Conservation (phyloP, 2,113 vertebrate genomes). For the Barnardius zonarius region DNA sequence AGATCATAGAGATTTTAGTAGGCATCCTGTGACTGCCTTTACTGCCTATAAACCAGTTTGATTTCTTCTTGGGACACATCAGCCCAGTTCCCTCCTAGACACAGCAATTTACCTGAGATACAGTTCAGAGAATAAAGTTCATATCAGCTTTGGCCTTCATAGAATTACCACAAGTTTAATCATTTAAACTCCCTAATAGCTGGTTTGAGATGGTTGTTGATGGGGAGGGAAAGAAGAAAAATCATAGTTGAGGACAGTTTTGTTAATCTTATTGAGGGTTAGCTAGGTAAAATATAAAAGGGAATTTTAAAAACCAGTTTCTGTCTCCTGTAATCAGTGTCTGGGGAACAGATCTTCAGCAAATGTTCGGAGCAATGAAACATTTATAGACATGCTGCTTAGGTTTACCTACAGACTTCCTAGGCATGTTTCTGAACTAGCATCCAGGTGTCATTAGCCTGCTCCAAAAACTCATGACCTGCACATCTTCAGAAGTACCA, state of each 20-base stretch:
- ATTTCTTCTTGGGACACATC: not conserved
- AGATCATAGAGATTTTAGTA: not conserved
- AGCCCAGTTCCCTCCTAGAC: not conserved
- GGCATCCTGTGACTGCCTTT: not conserved
- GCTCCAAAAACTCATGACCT: not conserved
- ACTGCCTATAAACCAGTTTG: not conserved
- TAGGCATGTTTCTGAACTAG: not conserved
- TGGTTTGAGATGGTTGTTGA: not conserved
- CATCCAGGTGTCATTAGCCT: not conserved
- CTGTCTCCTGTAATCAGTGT: not conserved
- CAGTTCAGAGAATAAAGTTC: not conserved
- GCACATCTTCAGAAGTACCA: not conserved
- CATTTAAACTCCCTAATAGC: not conserved
- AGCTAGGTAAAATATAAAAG: slow-evolving; percentile 10
- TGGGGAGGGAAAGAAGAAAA: not conserved
- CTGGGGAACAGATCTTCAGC: not conserved
- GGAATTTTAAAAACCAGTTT: slow-evolving; percentile 1
- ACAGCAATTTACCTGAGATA: not conserved
- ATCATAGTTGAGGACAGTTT: not conserved
- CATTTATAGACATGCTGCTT: not conserved
- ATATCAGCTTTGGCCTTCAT: not conserved
- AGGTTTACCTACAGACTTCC: slow-evolving; percentile 23
- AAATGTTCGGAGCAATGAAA: slow-evolving; percentile 37
- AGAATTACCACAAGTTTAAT: not conserved
- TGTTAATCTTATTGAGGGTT: not conserved